Base-by-base conservation (phyloP, 2,797 vertebrate genomes). In the Phalloptychus januarius region DNA sequence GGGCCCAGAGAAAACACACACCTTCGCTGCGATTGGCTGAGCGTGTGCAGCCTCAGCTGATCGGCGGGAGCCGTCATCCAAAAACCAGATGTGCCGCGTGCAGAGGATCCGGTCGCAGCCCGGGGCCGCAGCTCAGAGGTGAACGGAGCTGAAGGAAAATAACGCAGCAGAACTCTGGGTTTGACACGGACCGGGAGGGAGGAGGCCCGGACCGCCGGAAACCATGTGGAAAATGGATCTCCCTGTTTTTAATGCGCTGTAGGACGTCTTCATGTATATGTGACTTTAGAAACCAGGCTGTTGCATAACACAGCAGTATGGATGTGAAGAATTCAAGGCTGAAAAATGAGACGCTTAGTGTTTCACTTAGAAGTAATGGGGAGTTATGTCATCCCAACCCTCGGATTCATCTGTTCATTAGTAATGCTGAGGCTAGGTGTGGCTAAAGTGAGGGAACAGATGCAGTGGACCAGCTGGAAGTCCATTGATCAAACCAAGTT, bases 51-150 rank as follows among this genome's bases (percentile, higher is more conserved):
- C 79, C 90, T 90, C 88, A 91, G 90, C 90, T 90, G 93, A 94
- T 94, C 91, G 76, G 81, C 87, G 83, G 91, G 90, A 92, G 88
- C 86, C 90, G 87, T 91, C 91, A 90, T 87, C 87, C 88, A 90
- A 67, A 91, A 93, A 92, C 79, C 92, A 95, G 88, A 94, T 94
- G 92, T 91, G 86, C 83, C 76, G 72, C 72, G 78, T 1, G 54
- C 65, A 83, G 79, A 84, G 88, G 79, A 80, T n/a, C 74, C 12
- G 20, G 56, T 78, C 25, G 4, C 45, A 72, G 81, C 84, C 83
- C 6, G 42, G 67, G 83, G 87, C 82, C 10, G 63, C 80, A 20
- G 42, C 80, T 79, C 81, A 88, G 82, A 90, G 84, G 83, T 85
- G 86, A 85, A 77, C 56, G 72, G 78, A 88, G 75, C 87, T 80